A percentile compares a stretch with the other conserved stretches of the same genome.
These are phyloP conservation scores for Corvus cornix DNA, from an alignment of 2,113 vertebrate species.

Conservation along the genomic window DNA sequence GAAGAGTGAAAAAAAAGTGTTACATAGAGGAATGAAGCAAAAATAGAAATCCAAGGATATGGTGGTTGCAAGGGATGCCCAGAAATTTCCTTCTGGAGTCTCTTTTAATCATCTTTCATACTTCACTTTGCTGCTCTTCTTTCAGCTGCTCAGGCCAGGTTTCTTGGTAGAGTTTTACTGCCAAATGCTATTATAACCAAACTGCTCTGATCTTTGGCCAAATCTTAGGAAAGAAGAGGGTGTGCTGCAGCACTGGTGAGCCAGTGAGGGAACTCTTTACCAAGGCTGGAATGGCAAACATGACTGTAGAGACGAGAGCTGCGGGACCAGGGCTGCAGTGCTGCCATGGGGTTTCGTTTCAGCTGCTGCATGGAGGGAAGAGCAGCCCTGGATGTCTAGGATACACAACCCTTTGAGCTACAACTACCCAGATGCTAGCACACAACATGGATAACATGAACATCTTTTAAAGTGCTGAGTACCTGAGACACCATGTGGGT, in stretches of 20 bases:
- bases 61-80: neutral
- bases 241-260: constrained; percentile 41
- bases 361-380: neutral
- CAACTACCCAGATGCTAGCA: neutral
- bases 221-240: constrained; percentile 59
- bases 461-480: neutral
- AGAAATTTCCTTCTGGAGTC: neutral
- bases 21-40: neutral
- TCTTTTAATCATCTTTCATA: neutral
- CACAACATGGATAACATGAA: rapidly evolving
- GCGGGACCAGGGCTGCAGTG: neutral
- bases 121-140: neutral
- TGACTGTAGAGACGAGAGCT: neutral
- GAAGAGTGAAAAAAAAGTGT: neutral
- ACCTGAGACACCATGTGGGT: neutral
- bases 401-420: rapidly evolving
- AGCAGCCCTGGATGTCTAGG: neutral
- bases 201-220: constrained; percentile 70
- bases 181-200: constrained; percentile 55
- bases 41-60: neutral
- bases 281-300: neutral
- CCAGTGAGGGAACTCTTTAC: constrained; percentile 3
- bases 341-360: neutral
- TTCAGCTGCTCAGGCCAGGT: constrained; percentile 6
- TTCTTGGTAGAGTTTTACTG: constrained; percentile 38